phyloP scores from a whole-genome alignment of 2,888 invertebrate genomes.

The Cyclophora albipunctata region DNA sequence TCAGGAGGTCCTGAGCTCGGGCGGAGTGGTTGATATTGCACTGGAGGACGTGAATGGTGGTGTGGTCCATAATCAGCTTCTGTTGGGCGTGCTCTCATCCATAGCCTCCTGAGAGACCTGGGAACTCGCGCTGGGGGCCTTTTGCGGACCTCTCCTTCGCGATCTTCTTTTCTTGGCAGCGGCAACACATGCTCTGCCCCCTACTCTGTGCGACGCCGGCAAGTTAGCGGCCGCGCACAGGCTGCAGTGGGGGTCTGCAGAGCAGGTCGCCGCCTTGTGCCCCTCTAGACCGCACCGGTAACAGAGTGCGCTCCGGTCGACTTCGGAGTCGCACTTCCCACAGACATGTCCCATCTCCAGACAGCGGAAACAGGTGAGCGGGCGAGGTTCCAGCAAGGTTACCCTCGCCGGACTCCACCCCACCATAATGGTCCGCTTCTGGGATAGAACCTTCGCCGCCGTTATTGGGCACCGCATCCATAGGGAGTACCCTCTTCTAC shows the following conservation, averaged over 20 bases:
- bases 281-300: constrained; percentile 6
- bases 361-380: not conserved
- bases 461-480: no score
- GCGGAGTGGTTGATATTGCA: not conserved
- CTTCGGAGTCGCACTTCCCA: no score
- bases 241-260: not conserved
- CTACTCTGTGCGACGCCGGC: constrained; percentile 1
- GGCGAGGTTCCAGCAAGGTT: constrained; percentile 1
- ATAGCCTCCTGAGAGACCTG: no score
- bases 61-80: not conserved
- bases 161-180: no score
- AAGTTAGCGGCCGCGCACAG: not conserved
- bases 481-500: no score
- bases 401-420: not conserved
- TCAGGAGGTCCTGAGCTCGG: not conserved
- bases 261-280: not conserved
- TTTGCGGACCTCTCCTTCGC: no score
- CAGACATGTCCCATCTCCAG: no score
- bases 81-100: no score
- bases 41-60: not conserved
- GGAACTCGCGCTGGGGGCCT: no score
- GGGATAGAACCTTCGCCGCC: no score
- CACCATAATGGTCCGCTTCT: not conserved
- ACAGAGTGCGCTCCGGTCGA: constrained; percentile 1
- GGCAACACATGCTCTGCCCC: not conserved